Evolutionary conservation across 2,797 vertebrate species (phyloP).

Genomic region (Epinephelus coioides): DNA sequence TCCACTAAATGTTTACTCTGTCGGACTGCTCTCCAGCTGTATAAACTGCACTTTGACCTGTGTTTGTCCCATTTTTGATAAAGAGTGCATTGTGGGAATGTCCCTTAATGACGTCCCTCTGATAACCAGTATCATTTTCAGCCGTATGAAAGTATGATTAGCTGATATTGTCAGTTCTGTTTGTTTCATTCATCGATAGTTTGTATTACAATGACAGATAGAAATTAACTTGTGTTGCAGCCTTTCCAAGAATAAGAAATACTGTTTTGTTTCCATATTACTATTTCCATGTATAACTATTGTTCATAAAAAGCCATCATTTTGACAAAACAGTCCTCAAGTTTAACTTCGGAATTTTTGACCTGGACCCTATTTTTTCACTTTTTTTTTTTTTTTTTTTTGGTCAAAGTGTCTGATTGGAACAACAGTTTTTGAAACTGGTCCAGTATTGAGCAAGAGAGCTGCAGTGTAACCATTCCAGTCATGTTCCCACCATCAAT

Average conservation of each 20-base stretch:
- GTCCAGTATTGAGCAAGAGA: too few relatives aligned
- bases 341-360: too few relatives aligned
- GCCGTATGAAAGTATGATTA: background rate
- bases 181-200: background rate
- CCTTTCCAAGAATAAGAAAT: background rate
- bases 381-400: too few relatives aligned
- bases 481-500: too few relatives aligned
- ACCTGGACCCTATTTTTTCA: too few relatives aligned
- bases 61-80: slow-evolving; percentile 23
- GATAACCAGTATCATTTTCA: slow-evolving; percentile 13
- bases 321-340: too few relatives aligned
- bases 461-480: too few relatives aligned
- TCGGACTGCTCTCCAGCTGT: slow-evolving; percentile 43
- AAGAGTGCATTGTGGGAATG: slow-evolving; percentile 15
- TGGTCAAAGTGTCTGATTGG: too few relatives aligned
- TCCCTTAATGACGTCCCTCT: background rate
- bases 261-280: background rate
- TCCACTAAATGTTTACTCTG: slow-evolving; percentile 36
- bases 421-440: too few relatives aligned
- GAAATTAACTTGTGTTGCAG: background rate
- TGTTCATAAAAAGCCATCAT: too few relatives aligned
- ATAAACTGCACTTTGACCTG: slow-evolving; percentile 47
- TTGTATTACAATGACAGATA: background rate
- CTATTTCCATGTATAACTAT: background rate
- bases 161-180: background rate